Evolutionary conservation across 1,140 invertebrate genomes (phyloP), one percentile per base, ranked within the genome.

Genomic region (Polypedilum pembai): DNA sequence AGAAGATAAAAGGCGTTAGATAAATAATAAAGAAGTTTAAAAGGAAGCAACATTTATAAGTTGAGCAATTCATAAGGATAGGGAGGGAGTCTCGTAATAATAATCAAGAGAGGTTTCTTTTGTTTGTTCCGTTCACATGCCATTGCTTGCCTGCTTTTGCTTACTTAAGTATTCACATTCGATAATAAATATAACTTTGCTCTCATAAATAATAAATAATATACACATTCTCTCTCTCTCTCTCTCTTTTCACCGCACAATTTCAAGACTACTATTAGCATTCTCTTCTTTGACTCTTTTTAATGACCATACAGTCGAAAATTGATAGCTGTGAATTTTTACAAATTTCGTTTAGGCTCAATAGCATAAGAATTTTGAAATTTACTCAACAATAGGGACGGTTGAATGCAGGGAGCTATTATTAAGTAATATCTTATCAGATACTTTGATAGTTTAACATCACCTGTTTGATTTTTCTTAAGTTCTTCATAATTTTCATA

Each of bases 281-380:
- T 56, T 56, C n/a, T 45, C n/a, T 15, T 56, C 12, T 56, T 5
- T 3, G n/a, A 56, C 12, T 56, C 12, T 12, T 45, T 45, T n/a
- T 56, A 56, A 56, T 56, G 45, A 56, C n/a, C 45, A n/a, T 56
- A 56, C n/a, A 56, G 1, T n/a, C 8, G 45, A 56, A 56, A 69
- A 69, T 69, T 69, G 20, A 69, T 69, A 69, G 65, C 65, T 69
- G 65, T 69, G 65, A 69, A 69, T 69, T 69, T 69, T 69, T 20
- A 69, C 65, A 69, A 69, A 69, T 69, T 69, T 69, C 17, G 8
- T 69, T 69, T 69, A 20, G 8, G 65, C 8, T 56, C 17, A 20
- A 12, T 20, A 18, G n/a, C n/a, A 56, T 33, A 33, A 33, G 5
- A 33, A 33, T 33, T 33, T 33, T 33, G 24, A 33, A n/a, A 5